Evolutionary conservation across 2,888 invertebrate species (phyloP).

Genomic region (Entomobrya multifasciata): DNA sequence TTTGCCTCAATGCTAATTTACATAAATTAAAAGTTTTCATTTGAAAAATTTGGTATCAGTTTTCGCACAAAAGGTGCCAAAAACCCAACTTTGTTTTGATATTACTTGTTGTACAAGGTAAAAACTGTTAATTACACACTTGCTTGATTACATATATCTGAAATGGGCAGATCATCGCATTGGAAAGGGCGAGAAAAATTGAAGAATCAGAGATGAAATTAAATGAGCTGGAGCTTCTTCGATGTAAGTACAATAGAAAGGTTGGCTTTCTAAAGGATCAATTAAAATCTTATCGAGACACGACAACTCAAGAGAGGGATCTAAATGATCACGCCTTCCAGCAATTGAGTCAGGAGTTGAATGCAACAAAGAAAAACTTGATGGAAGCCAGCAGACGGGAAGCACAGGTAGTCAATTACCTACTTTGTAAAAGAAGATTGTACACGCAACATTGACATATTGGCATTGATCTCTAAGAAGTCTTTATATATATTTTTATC

Average conservation of each 20-base stretch:
- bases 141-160: conserved; percentile 41
- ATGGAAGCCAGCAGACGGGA: conserved; percentile 89
- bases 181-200: conserved; percentile 91
- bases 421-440: no score
- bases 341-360: conserved; percentile 88
- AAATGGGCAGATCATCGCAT: conserved; percentile 87
- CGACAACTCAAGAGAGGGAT: conserved; percentile 75
- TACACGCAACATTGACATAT: no score
- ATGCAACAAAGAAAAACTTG: conserved; percentile 87
- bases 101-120: no score
- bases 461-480: no score
- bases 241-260: conserved; percentile 88
- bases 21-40: background rate
- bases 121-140: background rate
- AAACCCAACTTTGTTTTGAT: background rate
- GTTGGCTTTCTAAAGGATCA: conserved; percentile 88
- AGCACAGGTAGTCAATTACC: conserved; percentile 83
- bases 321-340: conserved; percentile 87
- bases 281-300: conserved; percentile 79
- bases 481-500: background rate
- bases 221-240: conserved; percentile 90
- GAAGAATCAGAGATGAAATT: conserved; percentile 91
- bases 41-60: background rate
- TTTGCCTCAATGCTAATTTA: background rate
- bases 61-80: background rate